These are phyloP conservation scores for Anthonomus grandis DNA, from an alignment of 1,140 invertebrate genomes.

Conservation along the genomic window DNA sequence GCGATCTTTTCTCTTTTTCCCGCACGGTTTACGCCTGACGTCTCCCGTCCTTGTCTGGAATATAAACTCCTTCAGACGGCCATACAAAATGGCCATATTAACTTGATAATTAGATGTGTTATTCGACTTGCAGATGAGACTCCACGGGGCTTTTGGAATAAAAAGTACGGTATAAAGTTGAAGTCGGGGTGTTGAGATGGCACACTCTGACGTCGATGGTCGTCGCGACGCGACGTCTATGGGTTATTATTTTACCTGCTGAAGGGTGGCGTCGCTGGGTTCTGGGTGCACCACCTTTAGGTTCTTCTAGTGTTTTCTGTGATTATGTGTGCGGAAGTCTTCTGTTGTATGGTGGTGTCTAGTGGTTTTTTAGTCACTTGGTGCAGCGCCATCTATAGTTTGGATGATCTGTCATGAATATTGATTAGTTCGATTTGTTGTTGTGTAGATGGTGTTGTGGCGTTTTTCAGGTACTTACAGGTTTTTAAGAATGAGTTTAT, in stretches of 20 bases:
- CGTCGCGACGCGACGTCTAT: constrained; percentile 32
- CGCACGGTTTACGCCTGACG: constrained; percentile 29
- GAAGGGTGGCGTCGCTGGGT: neutral
- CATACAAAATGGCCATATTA: constrained; percentile 73
- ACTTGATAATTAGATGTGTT: constrained; percentile 87
- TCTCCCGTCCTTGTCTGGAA: constrained; percentile 40
- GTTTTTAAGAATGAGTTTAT: too few species aligned
- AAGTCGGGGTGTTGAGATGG: constrained; percentile 46
- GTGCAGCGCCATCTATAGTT: constrained; percentile 25
- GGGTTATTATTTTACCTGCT: constrained; percentile 1
- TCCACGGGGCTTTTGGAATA: constrained; percentile 49
- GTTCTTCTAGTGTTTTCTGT: neutral
- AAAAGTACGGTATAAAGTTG: constrained; percentile 51
- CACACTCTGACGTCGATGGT: constrained; percentile 48
- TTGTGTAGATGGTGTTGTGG: constrained; percentile 14
- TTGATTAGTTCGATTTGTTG: constrained; percentile 20
- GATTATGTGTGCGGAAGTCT: neutral
- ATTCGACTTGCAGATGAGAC: constrained; percentile 85
- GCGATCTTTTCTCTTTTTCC: constrained; percentile 48
- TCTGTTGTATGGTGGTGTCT: constrained; percentile 11
- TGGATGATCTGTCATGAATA: constrained; percentile 22
- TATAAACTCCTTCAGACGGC: constrained; percentile 49
- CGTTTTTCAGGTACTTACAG: constrained; percentile 7
- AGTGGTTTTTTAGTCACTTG: too few species aligned
- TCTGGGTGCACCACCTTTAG: neutral